These are phyloP conservation scores for Phycodurus eques DNA, from an alignment of 2,113 vertebrate species.

Conservation along the genomic window DNA sequence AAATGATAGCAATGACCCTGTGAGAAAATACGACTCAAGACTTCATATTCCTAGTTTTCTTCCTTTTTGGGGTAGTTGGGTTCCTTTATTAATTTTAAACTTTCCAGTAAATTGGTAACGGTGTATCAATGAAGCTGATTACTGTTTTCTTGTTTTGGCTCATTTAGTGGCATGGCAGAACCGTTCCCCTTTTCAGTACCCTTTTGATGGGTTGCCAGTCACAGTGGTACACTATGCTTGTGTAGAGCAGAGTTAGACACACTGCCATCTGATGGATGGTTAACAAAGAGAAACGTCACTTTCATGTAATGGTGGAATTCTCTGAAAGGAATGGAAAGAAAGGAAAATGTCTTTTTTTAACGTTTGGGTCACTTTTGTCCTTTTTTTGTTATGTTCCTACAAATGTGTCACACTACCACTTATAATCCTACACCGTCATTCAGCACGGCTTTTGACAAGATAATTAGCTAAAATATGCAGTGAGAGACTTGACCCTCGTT, in stretches of 20 bases:
- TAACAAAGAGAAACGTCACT: background rate
- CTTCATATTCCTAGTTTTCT: conserved; percentile 37
- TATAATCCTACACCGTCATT: background rate
- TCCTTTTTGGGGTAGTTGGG: conserved; percentile 47
- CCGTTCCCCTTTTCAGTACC: background rate
- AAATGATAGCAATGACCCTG: conserved; percentile 43
- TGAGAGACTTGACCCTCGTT: conserved; percentile 41
- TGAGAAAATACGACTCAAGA: conserved; percentile 31
- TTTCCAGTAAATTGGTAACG: background rate
- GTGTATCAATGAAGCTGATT: background rate
- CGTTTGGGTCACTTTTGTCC: background rate
- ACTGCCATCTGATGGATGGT: background rate
- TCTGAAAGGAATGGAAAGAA: background rate
- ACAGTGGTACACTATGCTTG: background rate
- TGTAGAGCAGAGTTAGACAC: background rate
- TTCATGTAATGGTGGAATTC: background rate
- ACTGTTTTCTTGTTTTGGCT: background rate
- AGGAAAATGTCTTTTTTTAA: background rate
- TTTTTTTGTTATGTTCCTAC: background rate
- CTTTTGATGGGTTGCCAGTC: background rate
- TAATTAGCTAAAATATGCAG: conserved; percentile 47
- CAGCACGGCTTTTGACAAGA: conserved; percentile 55
- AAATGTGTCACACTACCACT: background rate
- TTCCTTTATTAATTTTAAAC: conserved; percentile 42
- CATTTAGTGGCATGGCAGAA: background rate